phyloP scores from a whole-genome alignment of 2,797 vertebrate genomes.

The Botia kubotai region DNA sequence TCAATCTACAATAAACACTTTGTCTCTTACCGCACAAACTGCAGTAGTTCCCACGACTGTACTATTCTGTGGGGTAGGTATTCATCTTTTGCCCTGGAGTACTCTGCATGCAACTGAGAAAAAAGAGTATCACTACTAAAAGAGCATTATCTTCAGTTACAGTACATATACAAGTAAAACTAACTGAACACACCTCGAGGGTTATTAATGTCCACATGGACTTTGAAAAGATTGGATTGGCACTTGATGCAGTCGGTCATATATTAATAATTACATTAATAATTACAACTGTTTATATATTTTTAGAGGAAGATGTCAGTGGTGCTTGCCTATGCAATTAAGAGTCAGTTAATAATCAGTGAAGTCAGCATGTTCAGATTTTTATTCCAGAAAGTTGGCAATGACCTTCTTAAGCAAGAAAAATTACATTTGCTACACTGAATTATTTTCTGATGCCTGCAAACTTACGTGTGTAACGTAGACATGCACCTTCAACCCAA shows the following conservation, averaged over 20 bases:
- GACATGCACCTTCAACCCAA: constrained; percentile 73
- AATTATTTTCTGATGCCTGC: not conserved
- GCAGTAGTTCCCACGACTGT: constrained; percentile 85
- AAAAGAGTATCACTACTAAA: constrained; percentile 26
- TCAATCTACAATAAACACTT: not conserved
- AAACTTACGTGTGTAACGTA: constrained; percentile 83
- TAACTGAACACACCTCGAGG: not conserved
- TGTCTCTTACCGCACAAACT: constrained; percentile 83
- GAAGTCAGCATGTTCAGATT: not conserved
- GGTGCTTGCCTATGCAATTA: not conserved
- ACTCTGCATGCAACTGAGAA: constrained; percentile 83
- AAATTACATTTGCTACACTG: not conserved
- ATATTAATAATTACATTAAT: not conserved
- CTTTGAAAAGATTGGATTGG: not conserved
- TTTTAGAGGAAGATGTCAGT: not conserved
- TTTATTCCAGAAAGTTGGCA: not conserved
- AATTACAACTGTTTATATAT: not conserved
- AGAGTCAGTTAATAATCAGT: not conserved
- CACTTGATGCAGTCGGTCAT: not conserved
- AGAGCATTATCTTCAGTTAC: constrained; percentile 16
- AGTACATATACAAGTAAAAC: not conserved
- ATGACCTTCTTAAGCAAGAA: not conserved
- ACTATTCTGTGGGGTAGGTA: constrained; percentile 84
- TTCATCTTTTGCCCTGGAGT: constrained; percentile 79
- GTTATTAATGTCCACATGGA: not conserved